Percentiles rank a stretch among this genome's conserved stretches.
Evolutionary conservation across 2,888 invertebrate species (phyloP).

Genomic region (Oscheius myriophilus): DNA sequence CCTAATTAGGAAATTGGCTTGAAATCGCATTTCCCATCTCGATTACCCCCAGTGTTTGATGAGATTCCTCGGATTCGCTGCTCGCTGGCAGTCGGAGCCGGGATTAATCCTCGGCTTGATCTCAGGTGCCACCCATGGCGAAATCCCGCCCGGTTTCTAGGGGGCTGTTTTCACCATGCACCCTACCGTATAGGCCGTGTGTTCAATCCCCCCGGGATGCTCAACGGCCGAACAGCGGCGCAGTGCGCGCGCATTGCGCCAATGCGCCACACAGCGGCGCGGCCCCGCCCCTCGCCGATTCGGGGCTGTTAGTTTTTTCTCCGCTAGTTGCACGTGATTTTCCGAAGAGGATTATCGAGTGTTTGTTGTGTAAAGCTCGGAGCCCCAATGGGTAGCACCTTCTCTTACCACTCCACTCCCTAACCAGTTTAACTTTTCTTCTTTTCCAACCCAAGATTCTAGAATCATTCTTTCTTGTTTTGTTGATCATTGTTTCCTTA

Average conservation of each 20-base stretch:
- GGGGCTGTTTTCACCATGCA: slow-evolving; percentile 17
- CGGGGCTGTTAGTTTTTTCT: slow-evolving; percentile 30
- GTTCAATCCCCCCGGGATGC: slow-evolving; percentile 26
- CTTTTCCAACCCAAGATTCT: too few species aligned
- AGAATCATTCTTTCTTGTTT: too few species aligned
- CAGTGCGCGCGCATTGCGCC: slow-evolving; percentile 30
- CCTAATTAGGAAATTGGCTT: too few species aligned
- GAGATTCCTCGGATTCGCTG: too few species aligned
- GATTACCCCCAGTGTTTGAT: too few species aligned
- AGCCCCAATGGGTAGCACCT: slow-evolving; percentile 21
- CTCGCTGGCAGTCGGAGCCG: too few species aligned
- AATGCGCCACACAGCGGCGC: slow-evolving; percentile 16
- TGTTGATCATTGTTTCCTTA: too few species aligned
- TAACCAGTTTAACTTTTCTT: too few species aligned
- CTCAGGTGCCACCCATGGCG: slow-evolving; percentile 15
- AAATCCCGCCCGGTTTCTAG: background rate
- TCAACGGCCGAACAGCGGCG: slow-evolving; percentile 30
- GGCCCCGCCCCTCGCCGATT: slow-evolving; percentile 32
- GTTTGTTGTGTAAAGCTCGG: slow-evolving; percentile 31
- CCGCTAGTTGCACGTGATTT: slow-evolving; percentile 29
- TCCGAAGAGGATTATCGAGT: slow-evolving; percentile 33
- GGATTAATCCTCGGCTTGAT: background rate
- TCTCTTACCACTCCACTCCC: background rate
- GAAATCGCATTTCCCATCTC: too few species aligned
- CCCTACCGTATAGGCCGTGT: slow-evolving; percentile 21